Base-by-base conservation (phyloP, 1,140 invertebrate genomes). In the Thalassaphorura encarpata region DNA sequence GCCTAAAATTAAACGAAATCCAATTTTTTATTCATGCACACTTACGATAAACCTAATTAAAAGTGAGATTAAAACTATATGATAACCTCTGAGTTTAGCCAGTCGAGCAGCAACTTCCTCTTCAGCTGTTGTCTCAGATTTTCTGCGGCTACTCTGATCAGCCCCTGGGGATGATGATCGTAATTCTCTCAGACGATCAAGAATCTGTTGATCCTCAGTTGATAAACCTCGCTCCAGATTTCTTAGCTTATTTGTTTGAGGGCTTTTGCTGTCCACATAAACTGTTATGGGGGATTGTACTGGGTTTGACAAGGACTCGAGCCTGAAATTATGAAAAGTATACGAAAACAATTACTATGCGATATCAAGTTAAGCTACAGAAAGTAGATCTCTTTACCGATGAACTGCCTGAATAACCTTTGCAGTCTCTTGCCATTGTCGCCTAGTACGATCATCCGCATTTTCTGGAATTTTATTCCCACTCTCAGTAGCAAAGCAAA, bases 171-270 rank as follows among this genome's bases (percentile, higher is more conserved):
- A n/a, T n/a, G n/a, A n/a, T n/a, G n/a, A n/a, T 66, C 78, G 79
- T 3, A 83, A 69, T 63, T 76, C 77, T 67, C 80, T 75, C 51
- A 83, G 69, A 15, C 80, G 70, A 50, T 80, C 75, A 8, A 73
- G 70, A 39, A 83, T 75, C 62, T 78, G 73, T 36, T 74, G 68
- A 67, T 75, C 75, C 36, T 70, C 68, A 29, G 67, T 58, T 6
- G 73, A 72, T 19, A 73, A 63, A 6, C 70, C 72, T 31, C 65
- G 54, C 41, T 69, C 68, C 40, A 73, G 60, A 3, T 67, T 54
- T 56, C 67, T 63, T 13, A 72, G 66, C 71, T 39, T 62, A 70
- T 64, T 70, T 71, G 64, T 66, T 66, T 21, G 43, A 19, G 21
- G 53, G 43, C 11, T 11, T n/a, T n/a, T 11, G 33, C n/a, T 36